Evolutionary conservation across 2,113 vertebrate genomes (phyloP).

Genomic region (Piliocolobus tephrosceles): DNA sequence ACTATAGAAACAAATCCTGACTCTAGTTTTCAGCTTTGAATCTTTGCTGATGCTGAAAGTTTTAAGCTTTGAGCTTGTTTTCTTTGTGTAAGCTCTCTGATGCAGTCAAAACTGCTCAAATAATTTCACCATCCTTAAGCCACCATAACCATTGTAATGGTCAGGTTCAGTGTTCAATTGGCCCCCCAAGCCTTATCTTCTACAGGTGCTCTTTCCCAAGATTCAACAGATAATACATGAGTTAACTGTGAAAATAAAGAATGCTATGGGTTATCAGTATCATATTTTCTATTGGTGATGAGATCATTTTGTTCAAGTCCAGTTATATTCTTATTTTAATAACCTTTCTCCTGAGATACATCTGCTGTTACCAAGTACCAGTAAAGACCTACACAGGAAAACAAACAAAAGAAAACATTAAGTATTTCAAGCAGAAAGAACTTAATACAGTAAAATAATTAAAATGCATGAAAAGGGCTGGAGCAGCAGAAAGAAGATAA

Average conservation of each 20-base stretch:
- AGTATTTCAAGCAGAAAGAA: background rate
- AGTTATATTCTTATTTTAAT: background rate
- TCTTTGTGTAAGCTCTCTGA: background rate
- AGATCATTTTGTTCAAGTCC: conserved; percentile 11
- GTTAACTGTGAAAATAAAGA: conserved; percentile 5
- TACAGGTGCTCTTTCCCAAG: background rate
- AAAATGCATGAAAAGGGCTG: background rate
- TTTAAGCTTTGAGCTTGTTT: background rate
- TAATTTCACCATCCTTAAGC: background rate
- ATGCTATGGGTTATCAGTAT: background rate
- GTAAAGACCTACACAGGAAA: background rate
- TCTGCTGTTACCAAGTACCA: background rate
- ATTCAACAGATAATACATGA: background rate
- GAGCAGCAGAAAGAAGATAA: background rate
- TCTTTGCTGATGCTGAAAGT: background rate
- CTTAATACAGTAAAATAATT: background rate
- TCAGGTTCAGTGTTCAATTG: background rate
- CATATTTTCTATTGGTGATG: background rate
- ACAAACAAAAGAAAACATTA: background rate
- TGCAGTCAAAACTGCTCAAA: background rate
- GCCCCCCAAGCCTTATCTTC: background rate
- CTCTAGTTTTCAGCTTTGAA: background rate
- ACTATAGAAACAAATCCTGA: background rate
- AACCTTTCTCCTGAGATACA: background rate
- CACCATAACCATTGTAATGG: background rate